These are phyloP conservation scores for Parnassius mnemosyne DNA, from an alignment of 2,888 invertebrate species.

Conservation along the genomic window DNA sequence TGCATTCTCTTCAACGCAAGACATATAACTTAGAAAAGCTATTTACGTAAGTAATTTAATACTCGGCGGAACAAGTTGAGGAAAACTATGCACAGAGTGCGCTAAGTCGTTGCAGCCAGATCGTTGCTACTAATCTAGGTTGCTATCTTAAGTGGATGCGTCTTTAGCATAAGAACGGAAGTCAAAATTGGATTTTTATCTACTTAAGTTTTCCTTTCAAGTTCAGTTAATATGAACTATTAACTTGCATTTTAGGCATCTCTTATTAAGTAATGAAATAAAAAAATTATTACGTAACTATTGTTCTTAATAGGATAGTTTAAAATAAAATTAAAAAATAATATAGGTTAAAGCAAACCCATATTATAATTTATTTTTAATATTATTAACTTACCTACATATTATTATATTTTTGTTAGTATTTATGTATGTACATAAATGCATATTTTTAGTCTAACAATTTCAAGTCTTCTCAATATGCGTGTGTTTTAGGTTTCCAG, in stretches of 20 bases:
- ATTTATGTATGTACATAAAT: no score
- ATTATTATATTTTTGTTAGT: no score
- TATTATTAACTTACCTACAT: no score
- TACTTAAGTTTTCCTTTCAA: constrained; percentile 45
- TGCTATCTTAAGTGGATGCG: constrained; percentile 58
- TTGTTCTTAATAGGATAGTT: no score
- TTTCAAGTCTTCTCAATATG: no score
- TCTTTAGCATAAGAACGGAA: constrained; percentile 58
- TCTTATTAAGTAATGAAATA: background rate
- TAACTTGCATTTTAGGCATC: no score
- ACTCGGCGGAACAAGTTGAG: constrained; percentile 51
- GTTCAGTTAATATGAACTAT: constrained; percentile 24
- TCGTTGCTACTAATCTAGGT: constrained; percentile 52
- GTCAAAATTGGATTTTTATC: constrained; percentile 61
- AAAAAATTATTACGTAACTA: no score
- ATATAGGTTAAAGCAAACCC: no score
- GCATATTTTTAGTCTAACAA: no score
- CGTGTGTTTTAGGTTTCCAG: no score
- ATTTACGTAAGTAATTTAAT: constrained; percentile 68
- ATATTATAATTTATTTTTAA: no score
- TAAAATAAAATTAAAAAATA: no score
- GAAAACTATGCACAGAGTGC: constrained; percentile 55
- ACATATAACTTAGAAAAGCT: constrained; percentile 60
- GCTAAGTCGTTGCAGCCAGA: constrained; percentile 53
- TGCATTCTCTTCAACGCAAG: constrained; percentile 49